These are phyloP conservation scores for Mycalesis mineus DNA, from an alignment of 2,888 invertebrate genomes.

Conservation along the genomic window DNA sequence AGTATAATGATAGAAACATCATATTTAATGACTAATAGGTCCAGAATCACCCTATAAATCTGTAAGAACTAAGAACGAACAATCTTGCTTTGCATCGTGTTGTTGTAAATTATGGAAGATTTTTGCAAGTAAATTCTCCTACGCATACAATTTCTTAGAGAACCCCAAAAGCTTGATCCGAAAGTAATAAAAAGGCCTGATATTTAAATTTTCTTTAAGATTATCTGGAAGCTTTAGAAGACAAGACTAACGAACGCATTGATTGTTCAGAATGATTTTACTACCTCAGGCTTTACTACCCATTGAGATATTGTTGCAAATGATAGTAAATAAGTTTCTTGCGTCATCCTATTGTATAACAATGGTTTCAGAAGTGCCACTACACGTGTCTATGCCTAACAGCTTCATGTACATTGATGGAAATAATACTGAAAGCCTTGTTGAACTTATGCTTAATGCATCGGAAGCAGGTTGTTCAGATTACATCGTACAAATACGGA, in stretches of 20 bases:
- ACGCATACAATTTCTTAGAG: not conserved
- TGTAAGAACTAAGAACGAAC: too few species aligned
- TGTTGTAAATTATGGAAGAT: too few species aligned
- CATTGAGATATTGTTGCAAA: conserved; percentile 53
- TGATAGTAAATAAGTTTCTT: conserved; percentile 51
- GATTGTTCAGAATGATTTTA: conserved; percentile 23
- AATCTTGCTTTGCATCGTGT: too few species aligned
- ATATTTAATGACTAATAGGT: too few species aligned
- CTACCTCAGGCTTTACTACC: conserved; percentile 32
- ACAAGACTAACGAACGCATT: not conserved
- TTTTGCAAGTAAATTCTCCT: too few species aligned
- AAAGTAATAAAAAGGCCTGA: conserved; percentile 1
- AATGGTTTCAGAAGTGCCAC: conserved; percentile 46
- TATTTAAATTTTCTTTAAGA: not conserved
- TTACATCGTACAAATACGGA: conserved; percentile 55
- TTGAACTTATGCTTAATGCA: conserved; percentile 43
- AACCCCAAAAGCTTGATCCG: not conserved
- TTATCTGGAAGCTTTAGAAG: not conserved
- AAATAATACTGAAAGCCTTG: conserved; percentile 38
- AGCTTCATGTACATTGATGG: conserved; percentile 43
- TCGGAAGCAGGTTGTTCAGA: conserved; percentile 72
- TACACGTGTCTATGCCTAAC: conserved; percentile 36
- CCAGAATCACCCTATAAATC: too few species aligned
- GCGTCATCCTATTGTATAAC: conserved; percentile 53
- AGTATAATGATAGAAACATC: too few species aligned